These are phyloP conservation scores for Melanophora roralis DNA, from an alignment of 2,888 invertebrate species.

Conservation along the genomic window DNA sequence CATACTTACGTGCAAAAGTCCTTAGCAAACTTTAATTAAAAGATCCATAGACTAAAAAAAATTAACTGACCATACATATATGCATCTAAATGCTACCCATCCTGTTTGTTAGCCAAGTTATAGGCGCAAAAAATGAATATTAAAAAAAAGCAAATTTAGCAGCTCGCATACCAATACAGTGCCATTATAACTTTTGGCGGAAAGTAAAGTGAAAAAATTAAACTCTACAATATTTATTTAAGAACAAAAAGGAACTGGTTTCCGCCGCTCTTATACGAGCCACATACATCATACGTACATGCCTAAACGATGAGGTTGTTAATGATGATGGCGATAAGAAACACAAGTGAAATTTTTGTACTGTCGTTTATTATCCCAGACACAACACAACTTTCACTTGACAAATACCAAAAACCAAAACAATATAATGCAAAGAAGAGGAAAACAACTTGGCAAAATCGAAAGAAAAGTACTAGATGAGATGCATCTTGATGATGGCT, in stretches of 20 bases:
- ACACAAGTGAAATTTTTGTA: slow-evolving; percentile 59
- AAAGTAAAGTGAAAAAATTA: slow-evolving; percentile 45
- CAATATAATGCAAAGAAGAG: slow-evolving; percentile 51
- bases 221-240: slow-evolving; percentile 50
- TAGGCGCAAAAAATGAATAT: no score
- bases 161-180: slow-evolving; percentile 30
- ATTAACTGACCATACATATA: background rate
- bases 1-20: background rate
- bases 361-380: slow-evolving; percentile 56
- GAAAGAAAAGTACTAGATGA: slow-evolving; percentile 30
- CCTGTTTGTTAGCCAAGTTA: background rate
- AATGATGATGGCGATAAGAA: slow-evolving; percentile 40
- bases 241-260: slow-evolving; percentile 62
- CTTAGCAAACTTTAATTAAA: background rate
- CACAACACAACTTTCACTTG: slow-evolving; percentile 61
- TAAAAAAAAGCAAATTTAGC: background rate
- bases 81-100: background rate
- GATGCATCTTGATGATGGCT: slow-evolving; percentile 49
- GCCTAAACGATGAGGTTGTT: no score
- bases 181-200: slow-evolving; percentile 52
- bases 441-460: slow-evolving; percentile 51
- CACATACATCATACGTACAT: background rate
- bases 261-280: slow-evolving; percentile 45
- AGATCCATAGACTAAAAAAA: background rate
- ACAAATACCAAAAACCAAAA: slow-evolving; percentile 55